These are phyloP conservation scores for Galagoides demidoff DNA, from an alignment of 2,797 vertebrate genomes.

Conservation along the genomic window DNA sequence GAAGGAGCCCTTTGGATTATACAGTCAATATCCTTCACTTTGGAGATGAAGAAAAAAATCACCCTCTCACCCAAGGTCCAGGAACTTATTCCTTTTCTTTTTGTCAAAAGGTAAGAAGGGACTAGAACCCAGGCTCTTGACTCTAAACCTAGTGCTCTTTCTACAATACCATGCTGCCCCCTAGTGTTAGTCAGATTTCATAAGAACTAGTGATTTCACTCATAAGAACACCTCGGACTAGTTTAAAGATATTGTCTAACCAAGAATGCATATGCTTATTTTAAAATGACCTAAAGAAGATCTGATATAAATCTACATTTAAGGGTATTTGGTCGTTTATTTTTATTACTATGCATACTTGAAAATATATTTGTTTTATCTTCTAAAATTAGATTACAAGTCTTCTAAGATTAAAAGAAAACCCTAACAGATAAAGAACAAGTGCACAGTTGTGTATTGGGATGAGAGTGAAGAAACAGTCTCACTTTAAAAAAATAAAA, in stretches of 20 bases:
- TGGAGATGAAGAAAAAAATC: background rate
- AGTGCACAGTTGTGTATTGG: background rate
- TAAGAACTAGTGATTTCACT: constrained; percentile 1
- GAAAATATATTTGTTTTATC: constrained; percentile 22
- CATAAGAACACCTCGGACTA: background rate
- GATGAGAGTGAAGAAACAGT: background rate
- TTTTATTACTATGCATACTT: background rate
- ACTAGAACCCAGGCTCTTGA: constrained; percentile 65
- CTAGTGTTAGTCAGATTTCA: background rate
- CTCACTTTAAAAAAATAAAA: background rate
- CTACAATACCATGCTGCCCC: constrained; percentile 8
- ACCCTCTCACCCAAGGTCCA: background rate
- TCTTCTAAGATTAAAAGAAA: background rate
- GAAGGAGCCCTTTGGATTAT: background rate
- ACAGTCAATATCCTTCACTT: background rate
- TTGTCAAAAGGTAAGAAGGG: background rate
- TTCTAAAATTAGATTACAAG: background rate
- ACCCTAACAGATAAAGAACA: background rate
- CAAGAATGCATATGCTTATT: background rate
- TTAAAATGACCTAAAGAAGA: constrained; percentile 38
- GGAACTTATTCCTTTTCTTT: background rate
- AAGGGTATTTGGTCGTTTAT: background rate
- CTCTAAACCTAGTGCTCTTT: background rate
- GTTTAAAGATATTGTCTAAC: constrained; percentile 24
- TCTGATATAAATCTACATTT: background rate